Evolutionary conservation across 2,797 vertebrate genomes (phyloP).

Genomic region (Chromis chromis): DNA sequence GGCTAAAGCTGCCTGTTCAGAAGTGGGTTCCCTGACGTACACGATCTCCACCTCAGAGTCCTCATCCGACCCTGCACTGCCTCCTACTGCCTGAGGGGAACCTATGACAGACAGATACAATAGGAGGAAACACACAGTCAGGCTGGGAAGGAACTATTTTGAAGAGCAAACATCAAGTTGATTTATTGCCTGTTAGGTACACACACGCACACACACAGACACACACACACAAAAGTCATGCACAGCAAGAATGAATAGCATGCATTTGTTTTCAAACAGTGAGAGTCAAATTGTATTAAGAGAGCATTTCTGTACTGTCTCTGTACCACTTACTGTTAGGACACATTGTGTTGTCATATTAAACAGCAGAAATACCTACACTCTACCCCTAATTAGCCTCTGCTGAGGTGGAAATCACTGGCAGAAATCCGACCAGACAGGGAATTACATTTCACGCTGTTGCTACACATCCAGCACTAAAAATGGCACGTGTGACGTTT

Average conservation of each 20-base stretch:
- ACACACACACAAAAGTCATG: conserved; percentile 61
- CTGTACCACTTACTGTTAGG: conserved; percentile 14
- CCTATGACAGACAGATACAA: conserved; percentile 63
- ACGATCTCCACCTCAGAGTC: conserved; percentile 87
- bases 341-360: conserved; percentile 14
- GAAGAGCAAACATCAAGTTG: conserved; percentile 2
- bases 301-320: conserved; percentile 22
- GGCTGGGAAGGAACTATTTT: not conserved
- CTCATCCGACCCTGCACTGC: conserved; percentile 47
- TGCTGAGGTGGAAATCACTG: conserved; percentile 40
- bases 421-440: conserved; percentile 32
- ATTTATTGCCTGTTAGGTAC: conserved; percentile 68
- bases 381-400: conserved; percentile 36
- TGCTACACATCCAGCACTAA: conserved; percentile 77
- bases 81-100: conserved; percentile 41
- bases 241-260: conserved; percentile 70
- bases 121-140: conserved; percentile 10
- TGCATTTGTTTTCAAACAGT: conserved; percentile 63
- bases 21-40: conserved; percentile 89
- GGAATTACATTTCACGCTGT: conserved; percentile 72
- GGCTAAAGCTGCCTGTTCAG: conserved; percentile 90
- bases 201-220: conserved; percentile 38
- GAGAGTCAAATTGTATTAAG: conserved; percentile 21
- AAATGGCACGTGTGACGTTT: conserved; percentile 70
- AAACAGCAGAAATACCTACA: conserved; percentile 26